Conservation (phyloP, 2,113 vertebrate species). For the Phoxinus phoxinus region DNA sequence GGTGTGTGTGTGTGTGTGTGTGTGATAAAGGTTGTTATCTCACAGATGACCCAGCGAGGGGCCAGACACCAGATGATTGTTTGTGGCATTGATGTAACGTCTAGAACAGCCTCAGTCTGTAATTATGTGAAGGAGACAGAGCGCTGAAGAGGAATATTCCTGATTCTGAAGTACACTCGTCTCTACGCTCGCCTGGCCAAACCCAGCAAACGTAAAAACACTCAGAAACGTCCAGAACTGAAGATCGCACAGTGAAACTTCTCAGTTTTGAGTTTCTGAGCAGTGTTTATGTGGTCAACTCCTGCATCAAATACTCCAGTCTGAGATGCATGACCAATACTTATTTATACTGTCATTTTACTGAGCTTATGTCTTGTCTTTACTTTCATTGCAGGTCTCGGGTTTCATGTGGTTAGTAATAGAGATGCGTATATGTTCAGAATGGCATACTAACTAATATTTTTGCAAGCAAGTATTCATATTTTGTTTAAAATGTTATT, state of each 20-base stretch:
- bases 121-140: constrained; percentile 55
- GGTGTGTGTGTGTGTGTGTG: no score
- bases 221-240: background rate
- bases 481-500: background rate
- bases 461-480: background rate
- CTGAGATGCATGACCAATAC: background rate
- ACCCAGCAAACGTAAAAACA: background rate
- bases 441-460: background rate
- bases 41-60: constrained; percentile 47
- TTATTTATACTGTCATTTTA: constrained; percentile 13
- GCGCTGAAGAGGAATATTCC: constrained; percentile 39
- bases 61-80: constrained; percentile 63
- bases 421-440: background rate
- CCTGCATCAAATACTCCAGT: background rate
- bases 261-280: background rate
- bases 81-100: constrained; percentile 63
- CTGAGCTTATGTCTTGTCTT: constrained; percentile 12
- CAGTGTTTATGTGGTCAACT: background rate
- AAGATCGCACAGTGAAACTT: background rate
- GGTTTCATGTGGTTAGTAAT: constrained; percentile 6
- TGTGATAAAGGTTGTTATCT: constrained; percentile 50
- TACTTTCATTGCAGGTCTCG: constrained; percentile 12
- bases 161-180: background rate
- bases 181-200: background rate
- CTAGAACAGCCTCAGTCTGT: constrained; percentile 56